Evolutionary conservation across 1,140 invertebrate genomes (phyloP).

Genomic region (Eumaeus atala): DNA sequence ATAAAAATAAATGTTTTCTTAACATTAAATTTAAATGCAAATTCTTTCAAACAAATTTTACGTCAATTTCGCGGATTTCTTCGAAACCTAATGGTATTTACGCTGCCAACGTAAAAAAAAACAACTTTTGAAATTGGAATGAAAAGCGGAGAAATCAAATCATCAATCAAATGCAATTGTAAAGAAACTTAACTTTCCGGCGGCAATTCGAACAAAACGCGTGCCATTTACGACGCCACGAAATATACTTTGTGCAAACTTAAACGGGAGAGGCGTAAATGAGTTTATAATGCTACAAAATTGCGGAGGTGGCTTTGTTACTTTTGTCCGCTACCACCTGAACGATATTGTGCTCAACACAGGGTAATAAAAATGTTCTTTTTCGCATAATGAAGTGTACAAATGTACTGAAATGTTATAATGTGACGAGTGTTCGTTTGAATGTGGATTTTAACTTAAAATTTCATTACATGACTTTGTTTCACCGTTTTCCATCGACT

Average conservation of each 20-base stretch:
- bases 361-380: conserved; percentile 14
- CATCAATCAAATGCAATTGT: conserved; percentile 8
- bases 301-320: conserved; percentile 27
- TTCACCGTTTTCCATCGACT: too few relatives aligned
- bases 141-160: background rate
- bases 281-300: conserved; percentile 19
- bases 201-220: conserved; percentile 13
- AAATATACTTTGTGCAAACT: conserved; percentile 29
- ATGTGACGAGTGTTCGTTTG: background rate
- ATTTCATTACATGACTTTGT: too few relatives aligned
- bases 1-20: too few relatives aligned
- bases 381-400: conserved; percentile 1
- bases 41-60: too few relatives aligned
- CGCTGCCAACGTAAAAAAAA: too few relatives aligned
- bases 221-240: background rate
- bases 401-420: background rate
- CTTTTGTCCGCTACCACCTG: conserved; percentile 20
- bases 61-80: too few relatives aligned
- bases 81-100: too few relatives aligned
- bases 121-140: too few relatives aligned
- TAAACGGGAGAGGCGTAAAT: conserved; percentile 21
- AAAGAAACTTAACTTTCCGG: conserved; percentile 15
- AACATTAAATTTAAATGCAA: too few relatives aligned
- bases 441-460: background rate
- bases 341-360: conserved; percentile 11